Percentiles rank a stretch among this genome's conserved stretches.
phyloP scores from a whole-genome alignment of 2,113 vertebrate species.

The Periophthalmodon schlosseri region DNA sequence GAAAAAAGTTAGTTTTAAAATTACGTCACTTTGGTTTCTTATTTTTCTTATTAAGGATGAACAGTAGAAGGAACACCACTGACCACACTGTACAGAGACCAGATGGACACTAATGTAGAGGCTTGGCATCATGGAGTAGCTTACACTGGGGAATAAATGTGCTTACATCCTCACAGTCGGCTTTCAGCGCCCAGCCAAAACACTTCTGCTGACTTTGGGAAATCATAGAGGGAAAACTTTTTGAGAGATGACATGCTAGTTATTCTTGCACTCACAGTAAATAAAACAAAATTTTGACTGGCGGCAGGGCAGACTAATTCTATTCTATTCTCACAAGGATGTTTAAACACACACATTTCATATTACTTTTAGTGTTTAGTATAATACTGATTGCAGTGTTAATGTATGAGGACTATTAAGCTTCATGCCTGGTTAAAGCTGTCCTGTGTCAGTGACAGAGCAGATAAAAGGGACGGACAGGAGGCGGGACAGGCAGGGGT shows the following conservation, averaged over 20 bases:
- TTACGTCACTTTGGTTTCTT: no score
- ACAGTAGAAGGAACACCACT: not conserved
- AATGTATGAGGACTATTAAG: slow-evolving; percentile 46
- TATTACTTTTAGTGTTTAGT: slow-evolving; percentile 19
- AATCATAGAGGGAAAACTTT: not conserved
- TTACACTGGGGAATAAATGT: slow-evolving; percentile 1
- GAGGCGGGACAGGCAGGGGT: slow-evolving; percentile 39
- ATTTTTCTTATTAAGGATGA: not conserved
- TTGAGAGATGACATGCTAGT: not conserved
- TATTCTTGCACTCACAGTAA: not conserved
- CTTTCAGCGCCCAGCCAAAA: not conserved
- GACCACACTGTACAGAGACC: not conserved
- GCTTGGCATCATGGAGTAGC: not conserved
- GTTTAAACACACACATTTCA: not conserved
- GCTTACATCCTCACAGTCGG: not conserved
- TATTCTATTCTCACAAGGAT: not conserved
- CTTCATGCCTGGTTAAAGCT: slow-evolving; percentile 50
- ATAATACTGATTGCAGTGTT: slow-evolving; percentile 24
- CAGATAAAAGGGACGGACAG: slow-evolving; percentile 42
- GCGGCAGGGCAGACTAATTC: not conserved
- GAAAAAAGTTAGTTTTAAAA: no score
- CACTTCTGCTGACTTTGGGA: not conserved
- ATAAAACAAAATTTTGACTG: not conserved
- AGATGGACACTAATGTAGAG: not conserved
- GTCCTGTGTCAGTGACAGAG: slow-evolving; percentile 34